phyloP scores from a whole-genome alignment of 2,888 invertebrate genomes.

The Caradrina kadenii region DNA sequence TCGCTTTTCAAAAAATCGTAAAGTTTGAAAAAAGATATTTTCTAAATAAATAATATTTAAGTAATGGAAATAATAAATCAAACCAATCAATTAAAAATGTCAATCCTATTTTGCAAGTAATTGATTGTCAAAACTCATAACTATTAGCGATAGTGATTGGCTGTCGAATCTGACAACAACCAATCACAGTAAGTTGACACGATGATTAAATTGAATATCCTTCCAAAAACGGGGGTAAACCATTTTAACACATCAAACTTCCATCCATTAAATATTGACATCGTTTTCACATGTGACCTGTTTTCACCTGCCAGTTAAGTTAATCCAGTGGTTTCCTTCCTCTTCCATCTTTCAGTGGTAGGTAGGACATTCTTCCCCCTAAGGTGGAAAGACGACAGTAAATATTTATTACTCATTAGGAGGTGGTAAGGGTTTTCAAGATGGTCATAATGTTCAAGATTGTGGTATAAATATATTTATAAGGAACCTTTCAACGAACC shows the following conservation, averaged over 20 bases:
- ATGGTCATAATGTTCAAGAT: slow-evolving; percentile 60
- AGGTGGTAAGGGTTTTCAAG: slow-evolving; percentile 49
- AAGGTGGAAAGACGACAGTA: slow-evolving; percentile 59
- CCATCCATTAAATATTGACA: slow-evolving; percentile 35
- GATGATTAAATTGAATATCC: slow-evolving; percentile 24
- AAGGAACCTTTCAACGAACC: slow-evolving; percentile 62
- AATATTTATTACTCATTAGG: slow-evolving; percentile 75
- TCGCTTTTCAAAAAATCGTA: no score
- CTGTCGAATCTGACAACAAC: not conserved
- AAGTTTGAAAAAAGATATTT: no score
- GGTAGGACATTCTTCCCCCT: not conserved
- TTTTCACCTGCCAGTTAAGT: slow-evolving; percentile 32
- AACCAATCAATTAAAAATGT: no score
- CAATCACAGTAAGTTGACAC: slow-evolving; percentile 1
- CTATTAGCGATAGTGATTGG: not conserved
- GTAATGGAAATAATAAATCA: no score
- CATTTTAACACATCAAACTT: slow-evolving; percentile 19
- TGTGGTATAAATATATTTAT: slow-evolving; percentile 67
- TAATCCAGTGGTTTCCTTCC: slow-evolving; percentile 29
- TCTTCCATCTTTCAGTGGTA: slow-evolving; percentile 28
- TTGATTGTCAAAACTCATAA: no score
- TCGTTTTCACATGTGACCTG: slow-evolving; percentile 30
- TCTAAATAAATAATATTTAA: no score
- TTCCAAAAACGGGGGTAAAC: not conserved
- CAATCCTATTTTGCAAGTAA: no score